Base-by-base conservation (phyloP, 2,113 vertebrate genomes). In the Falco punctatus region DNA sequence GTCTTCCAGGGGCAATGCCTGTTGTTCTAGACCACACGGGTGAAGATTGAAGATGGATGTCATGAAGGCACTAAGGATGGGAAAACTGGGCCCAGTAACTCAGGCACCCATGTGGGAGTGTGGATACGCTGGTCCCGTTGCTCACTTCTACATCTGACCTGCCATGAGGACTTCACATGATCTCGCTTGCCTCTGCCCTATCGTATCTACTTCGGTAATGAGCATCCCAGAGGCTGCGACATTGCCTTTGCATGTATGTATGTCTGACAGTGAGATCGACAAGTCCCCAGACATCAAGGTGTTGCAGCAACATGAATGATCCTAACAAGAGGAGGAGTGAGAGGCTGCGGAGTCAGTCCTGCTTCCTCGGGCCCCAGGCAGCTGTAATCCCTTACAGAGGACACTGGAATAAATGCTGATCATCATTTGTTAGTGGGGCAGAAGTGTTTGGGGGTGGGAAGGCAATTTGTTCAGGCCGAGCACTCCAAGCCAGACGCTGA, bases 301-400 rank as follows among this genome's bases (percentile, higher is more conserved):
- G 32, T 15, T 78, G 58, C 67, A 57, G 54, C 51, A 77, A 27
- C 10, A 15, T 13, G 15, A 90, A 65, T 3, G 15, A 57, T 33
- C 48, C 55, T 81, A 62, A 71, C 24, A 55, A 59, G 61, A 57
- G n/a, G n/a, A 80, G 33, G 32, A 70, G 46, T 1, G 5, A 74
- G 42, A 40, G 13, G 46, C 42, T 40, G 8, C 42, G 58, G 58
- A 81, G 11, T 35, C 28, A 81, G 11, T 35, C 28, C 27, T 74
- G 42, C 40, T 69, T 86, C 71, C 54, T n/a, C 0, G 0, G 15
- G 40, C 28, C 32, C 35, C 0, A 0, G 3, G 59, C 65, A 94
- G 33, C 71, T 86, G 58, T 52, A 88, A 77, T 40, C 33, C 38
- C 27, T 52, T 88, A 69, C 15, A 65, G 79, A 55, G 11, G 35